Evolutionary conservation across 2,113 vertebrate genomes (phyloP), one percentile per base, ranked within the genome.

Genomic region (Chlamydotis undulata): DNA sequence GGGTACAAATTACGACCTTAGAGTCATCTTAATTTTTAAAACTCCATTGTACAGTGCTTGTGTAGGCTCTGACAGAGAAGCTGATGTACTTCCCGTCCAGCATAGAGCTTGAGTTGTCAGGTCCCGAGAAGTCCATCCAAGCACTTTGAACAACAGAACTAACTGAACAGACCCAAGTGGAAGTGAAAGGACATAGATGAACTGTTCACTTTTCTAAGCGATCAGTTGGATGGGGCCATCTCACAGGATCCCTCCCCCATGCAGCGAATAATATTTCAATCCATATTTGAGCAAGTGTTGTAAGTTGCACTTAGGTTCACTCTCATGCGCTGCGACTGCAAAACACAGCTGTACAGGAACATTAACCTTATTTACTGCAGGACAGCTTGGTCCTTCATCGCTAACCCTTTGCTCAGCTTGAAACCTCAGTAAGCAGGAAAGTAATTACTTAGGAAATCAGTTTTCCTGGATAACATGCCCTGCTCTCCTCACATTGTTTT

Each of bases 361-460:
- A 78, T 80, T 87, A 93, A 89, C 80, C 76, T 93, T 96, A 81
- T 95, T 93, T 95, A 83, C 82, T 41, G 14, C 19, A 26, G 35
- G 74, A 90, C 69, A 57, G 69, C 49, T 33, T 65, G 73, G 84
- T 92, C 83, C 86, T 73, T 91, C 94, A 73, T 93, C 76, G 12
- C 67, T 79, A 83, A 87, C 91, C 92, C 83, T 93, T 82, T 65
- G 67, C 70, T 73, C 73, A 49, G 73, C 84, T 73, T 89, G 91
- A 78, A 93, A 71, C 87, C 70, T 89, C 84, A 77, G 29, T 93
- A 94, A 96, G 63, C 74, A 80, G 89, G 57, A 71, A 90, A 91
- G 83, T 87, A 96, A 96, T 95, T 96, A 95, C 96, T 93, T 59
- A 60, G 96, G 78, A 95, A 95, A 95, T 93, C 93, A 80, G 83